Conservation (phyloP, 2,888 invertebrate species). For the Bedellia somnulentella region DNA sequence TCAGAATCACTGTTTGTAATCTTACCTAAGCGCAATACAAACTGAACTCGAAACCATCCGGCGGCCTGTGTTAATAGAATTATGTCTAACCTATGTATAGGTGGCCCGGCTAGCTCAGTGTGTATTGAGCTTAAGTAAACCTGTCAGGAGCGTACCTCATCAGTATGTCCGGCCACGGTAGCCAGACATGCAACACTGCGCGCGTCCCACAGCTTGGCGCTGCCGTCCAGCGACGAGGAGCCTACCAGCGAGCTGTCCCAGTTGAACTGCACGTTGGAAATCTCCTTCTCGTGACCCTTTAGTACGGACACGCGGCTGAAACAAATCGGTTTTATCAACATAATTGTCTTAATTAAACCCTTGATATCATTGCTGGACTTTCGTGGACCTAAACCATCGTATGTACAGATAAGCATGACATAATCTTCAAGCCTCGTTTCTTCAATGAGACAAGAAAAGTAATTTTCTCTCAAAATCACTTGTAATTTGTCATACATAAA, state of each 20-base stretch:
- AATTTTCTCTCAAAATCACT: too few relatives aligned
- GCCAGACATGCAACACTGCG: constrained; percentile 57
- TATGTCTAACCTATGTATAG: not conserved
- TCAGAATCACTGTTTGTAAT: too few relatives aligned
- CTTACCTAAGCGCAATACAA: not conserved
- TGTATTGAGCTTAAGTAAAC: not conserved
- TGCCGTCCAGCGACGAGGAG: constrained; percentile 71
- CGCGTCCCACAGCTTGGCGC: constrained; percentile 71
- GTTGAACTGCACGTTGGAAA: constrained; percentile 71
- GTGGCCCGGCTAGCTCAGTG: not conserved
- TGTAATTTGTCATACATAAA: too few relatives aligned
- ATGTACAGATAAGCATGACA: too few relatives aligned
- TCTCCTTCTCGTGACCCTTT: constrained; percentile 66
- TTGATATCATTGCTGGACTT: too few relatives aligned
- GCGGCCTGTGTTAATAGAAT: too few relatives aligned
- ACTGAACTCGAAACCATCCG: too few relatives aligned
- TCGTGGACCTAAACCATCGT: too few relatives aligned
- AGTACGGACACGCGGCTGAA: constrained; percentile 60
- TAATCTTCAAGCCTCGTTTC: too few relatives aligned
- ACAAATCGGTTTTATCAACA: constrained; percentile 1
- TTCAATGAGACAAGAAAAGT: too few relatives aligned
- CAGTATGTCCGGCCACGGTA: constrained; percentile 63
- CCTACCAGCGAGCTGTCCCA: constrained; percentile 68
- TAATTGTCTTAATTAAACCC: too few relatives aligned
- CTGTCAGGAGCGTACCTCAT: constrained; percentile 49